Evolutionary conservation across 2,888 invertebrate genomes (phyloP).

Genomic region (Heliconius ismenius): DNA sequence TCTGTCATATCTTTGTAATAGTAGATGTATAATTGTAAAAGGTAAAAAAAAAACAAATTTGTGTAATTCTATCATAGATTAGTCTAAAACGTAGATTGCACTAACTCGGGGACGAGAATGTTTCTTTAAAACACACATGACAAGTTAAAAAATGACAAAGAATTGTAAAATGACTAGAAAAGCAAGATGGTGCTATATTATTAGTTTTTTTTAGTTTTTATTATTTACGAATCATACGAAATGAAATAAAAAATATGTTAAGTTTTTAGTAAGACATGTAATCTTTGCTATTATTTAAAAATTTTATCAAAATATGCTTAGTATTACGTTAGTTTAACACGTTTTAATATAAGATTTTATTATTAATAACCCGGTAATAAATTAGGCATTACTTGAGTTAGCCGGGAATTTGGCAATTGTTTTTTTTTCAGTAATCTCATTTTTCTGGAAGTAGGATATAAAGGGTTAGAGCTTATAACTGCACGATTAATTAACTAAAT

Average conservation of each 20-base stretch:
- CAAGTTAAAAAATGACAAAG: constrained; percentile 8
- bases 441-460: constrained; percentile 64
- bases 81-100: constrained; percentile 42
- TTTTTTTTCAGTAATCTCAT: constrained; percentile 67
- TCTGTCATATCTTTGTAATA: constrained; percentile 48
- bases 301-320: constrained; percentile 30
- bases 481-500: constrained; percentile 32
- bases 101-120: not conserved
- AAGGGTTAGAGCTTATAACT: constrained; percentile 60
- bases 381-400: constrained; percentile 35
- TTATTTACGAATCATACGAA: constrained; percentile 41
- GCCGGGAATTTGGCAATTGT: constrained; percentile 69
- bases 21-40: constrained; percentile 41
- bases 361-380: constrained; percentile 38
- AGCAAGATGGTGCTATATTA: constrained; percentile 52
- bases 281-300: constrained; percentile 33
- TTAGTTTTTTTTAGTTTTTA: constrained; percentile 44
- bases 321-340: constrained; percentile 26
- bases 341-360: constrained; percentile 38
- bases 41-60: constrained; percentile 39
- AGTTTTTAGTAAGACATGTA: constrained; percentile 35
- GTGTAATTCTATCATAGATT: constrained; percentile 32
- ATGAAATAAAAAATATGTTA: constrained; percentile 31
- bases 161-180: constrained; percentile 27
- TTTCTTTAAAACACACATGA: constrained; percentile 17